phyloP scores from a whole-genome alignment of 1,140 invertebrate genomes.

The Leptopilina clavipes region DNA sequence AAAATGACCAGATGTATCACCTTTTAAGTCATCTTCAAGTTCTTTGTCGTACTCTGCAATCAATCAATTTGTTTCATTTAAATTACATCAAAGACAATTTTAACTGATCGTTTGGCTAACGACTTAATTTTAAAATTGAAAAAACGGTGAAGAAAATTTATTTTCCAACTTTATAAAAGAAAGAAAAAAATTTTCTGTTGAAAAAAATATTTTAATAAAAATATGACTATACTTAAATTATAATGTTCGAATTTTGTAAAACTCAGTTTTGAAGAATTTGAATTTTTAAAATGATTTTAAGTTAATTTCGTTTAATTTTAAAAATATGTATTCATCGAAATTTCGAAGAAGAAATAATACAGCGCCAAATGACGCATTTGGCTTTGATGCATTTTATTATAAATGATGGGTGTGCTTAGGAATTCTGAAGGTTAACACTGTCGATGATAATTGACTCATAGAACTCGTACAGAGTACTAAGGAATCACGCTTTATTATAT shows the following conservation, averaged over 20 bases:
- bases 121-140: neutral
- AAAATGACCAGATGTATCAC: slow-evolving; percentile 92
- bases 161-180: neutral
- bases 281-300: no score
- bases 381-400: neutral
- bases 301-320: neutral
- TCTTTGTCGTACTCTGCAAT: slow-evolving; percentile 83
- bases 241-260: no score
- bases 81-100: neutral
- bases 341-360: slow-evolving; percentile 8
- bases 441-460: slow-evolving; percentile 24
- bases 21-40: slow-evolving; percentile 86
- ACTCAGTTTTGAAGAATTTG: no score
- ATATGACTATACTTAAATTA: no score
- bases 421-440: slow-evolving; percentile 16
- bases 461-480: neutral
- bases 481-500: slow-evolving; percentile 1
- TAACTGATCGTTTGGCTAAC: neutral
- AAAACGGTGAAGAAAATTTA: no score
- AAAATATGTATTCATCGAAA: neutral
- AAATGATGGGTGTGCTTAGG: slow-evolving; percentile 4
- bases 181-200: neutral
- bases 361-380: neutral
- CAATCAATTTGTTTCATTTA: slow-evolving; percentile 37
- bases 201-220: no score